Evolutionary conservation across 2,113 vertebrate genomes (phyloP).

Genomic region (Suricata suricatta): DNA sequence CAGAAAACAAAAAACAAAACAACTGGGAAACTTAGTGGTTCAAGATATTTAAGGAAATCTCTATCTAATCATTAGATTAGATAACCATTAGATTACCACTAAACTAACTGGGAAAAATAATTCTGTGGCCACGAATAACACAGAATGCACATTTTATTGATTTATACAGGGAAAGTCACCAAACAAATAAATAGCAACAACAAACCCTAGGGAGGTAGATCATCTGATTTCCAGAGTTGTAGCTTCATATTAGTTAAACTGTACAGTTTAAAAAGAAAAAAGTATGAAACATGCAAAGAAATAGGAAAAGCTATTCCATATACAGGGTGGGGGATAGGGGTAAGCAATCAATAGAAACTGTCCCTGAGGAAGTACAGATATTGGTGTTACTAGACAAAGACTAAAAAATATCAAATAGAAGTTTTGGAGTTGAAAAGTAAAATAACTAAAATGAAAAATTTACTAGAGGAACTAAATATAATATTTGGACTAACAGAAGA

Average conservation of each 20-base stretch:
- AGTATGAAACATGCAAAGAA: background rate
- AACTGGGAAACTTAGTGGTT: background rate
- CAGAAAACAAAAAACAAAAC: no score
- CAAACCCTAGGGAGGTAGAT: background rate
- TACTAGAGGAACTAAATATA: background rate
- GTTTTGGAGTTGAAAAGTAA: background rate
- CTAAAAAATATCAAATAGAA: background rate
- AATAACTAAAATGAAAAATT: background rate
- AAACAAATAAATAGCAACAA: background rate
- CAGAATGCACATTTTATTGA: background rate
- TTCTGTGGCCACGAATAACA: background rate
- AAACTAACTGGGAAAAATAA: background rate
- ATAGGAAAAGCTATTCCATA: background rate
- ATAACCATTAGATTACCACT: background rate
- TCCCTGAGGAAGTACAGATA: no score
- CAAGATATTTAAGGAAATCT: background rate
- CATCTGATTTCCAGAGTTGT: background rate
- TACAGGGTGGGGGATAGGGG: no score
- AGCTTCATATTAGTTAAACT: background rate
- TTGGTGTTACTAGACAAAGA: no score
- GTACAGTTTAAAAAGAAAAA: background rate
- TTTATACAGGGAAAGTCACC: background rate
- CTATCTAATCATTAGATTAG: background rate
- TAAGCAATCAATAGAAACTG: no score
- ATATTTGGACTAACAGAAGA: background rate